Evolutionary conservation across 2,797 vertebrate genomes (phyloP).

Genomic region (Decapterus maruadsi): DNA sequence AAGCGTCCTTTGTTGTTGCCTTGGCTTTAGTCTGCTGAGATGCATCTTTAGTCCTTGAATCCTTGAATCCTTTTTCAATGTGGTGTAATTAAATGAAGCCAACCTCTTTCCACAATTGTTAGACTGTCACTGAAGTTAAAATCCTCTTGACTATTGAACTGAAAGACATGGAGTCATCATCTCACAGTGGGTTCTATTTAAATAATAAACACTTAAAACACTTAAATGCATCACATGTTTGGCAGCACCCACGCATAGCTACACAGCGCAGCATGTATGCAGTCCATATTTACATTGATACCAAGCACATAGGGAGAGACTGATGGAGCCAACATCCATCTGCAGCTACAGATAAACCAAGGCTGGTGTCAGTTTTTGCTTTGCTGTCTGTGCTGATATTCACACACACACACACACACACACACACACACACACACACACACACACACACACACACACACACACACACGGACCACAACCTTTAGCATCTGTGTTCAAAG

Average conservation of each 20-base stretch:
- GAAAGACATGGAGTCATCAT: not conserved
- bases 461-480: not conserved
- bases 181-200: not conserved
- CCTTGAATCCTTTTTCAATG: not conserved
- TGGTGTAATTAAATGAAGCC: not conserved
- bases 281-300: slow-evolving; percentile 9
- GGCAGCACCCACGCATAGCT: not conserved
- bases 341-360: not conserved
- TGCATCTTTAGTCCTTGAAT: not conserved
- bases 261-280: too few species aligned
- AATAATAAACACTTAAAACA: not conserved
- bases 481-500: slow-evolving; percentile 9
- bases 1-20: not conserved
- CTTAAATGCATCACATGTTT: not conserved
- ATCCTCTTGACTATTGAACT: not conserved
- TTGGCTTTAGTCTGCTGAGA: not conserved
- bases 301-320: not conserved
- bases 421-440: not conserved
- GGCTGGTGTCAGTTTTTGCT: not conserved
- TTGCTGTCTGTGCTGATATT: not conserved
- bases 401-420: not conserved
- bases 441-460: not conserved
- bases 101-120: not conserved
- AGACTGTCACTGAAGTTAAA: not conserved
- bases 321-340: slow-evolving; percentile 1